Conservation (phyloP, 35 echinoderm and acorn worm species). For the Chiridota heheva region DNA sequence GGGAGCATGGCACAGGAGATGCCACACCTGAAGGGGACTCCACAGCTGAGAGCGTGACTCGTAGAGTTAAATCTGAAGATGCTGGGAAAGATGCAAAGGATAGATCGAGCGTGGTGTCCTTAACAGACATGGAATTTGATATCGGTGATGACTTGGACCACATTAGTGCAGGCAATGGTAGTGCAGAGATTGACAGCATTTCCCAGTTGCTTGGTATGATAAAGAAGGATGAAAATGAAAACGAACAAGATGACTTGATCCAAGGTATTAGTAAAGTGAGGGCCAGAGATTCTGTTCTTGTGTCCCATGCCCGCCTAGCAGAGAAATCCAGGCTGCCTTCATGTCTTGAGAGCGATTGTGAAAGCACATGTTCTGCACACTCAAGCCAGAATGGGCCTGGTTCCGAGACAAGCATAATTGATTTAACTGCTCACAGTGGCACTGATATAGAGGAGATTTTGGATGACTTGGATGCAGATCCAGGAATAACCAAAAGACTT, state of each 20-base stretch:
- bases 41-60: background rate
- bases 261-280: slow-evolving; percentile 29
- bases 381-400: too few species aligned
- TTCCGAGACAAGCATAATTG: too few species aligned
- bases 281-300: background rate
- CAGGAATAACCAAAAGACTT: too few species aligned
- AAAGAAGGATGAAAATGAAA: slow-evolving; percentile 29
- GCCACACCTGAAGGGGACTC: too few species aligned
- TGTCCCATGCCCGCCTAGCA: too few species aligned
- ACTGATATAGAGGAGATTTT: too few species aligned
- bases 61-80: background rate
- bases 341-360: too few species aligned
- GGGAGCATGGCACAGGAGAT: too few species aligned
- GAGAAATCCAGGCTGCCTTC: too few species aligned
- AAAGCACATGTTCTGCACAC: too few species aligned
- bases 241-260: background rate
- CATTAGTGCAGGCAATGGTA: background rate
- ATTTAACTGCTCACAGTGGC: too few species aligned
- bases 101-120: slow-evolving; percentile 10
- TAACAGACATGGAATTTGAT: slow-evolving; percentile 44
- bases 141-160: slow-evolving; percentile 11
- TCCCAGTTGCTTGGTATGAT: slow-evolving; percentile 15
- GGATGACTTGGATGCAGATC: too few species aligned
- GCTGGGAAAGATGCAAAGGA: slow-evolving; percentile 5
- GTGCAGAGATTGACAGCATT: background rate